Evolutionary conservation across 2,113 vertebrate genomes (phyloP), one percentile per base, ranked within the genome.

Genomic region (Parus major): DNA sequence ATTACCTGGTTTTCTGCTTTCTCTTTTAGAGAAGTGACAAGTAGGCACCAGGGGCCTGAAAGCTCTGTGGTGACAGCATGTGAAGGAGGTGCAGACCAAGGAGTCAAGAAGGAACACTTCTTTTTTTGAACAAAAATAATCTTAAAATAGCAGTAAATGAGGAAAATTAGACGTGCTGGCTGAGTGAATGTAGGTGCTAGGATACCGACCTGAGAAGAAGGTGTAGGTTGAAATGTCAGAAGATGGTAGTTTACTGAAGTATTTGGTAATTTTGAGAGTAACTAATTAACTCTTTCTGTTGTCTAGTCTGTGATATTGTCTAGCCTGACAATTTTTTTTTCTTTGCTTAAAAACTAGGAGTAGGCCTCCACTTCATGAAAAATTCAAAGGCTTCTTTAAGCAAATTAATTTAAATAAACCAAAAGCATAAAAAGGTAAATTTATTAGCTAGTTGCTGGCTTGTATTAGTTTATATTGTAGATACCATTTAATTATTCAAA

Each of bases 1-100:
- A 4, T 21, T 10, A 1, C 1, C 20, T 31, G 17, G 0, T 6
- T 33, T 47, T 23, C 44, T 33, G 2, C 12, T 78, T 68, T 36
- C 2, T 0, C 25, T 53, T 57, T 9, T 15, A 39, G 28, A 50
- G 41, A 44, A 70, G 31, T 27, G 60, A 25, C 21, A 19, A 7
- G 28, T 11, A 9, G 49, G 52, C 6, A 5, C 11, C 4, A 2
- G 2, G 7, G 50, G 41, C 36, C 23, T 47, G 9, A 50, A 52
- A 23, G 28, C 42, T 44, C 21, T 20, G 17, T 1, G 3, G 23
- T 56, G 44, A 39, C 46, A 42, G 22, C 17, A 3, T 21, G 53
- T 2, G n/a, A 4, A 83, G 47, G 33, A 70, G 36, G 16, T 69
- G 17, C 21, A 49, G 25, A 15, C 21, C 19, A 6, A 11, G 24